These are phyloP conservation scores for Volucella inanis DNA, from an alignment of 2,888 invertebrate species.

Conservation along the genomic window DNA sequence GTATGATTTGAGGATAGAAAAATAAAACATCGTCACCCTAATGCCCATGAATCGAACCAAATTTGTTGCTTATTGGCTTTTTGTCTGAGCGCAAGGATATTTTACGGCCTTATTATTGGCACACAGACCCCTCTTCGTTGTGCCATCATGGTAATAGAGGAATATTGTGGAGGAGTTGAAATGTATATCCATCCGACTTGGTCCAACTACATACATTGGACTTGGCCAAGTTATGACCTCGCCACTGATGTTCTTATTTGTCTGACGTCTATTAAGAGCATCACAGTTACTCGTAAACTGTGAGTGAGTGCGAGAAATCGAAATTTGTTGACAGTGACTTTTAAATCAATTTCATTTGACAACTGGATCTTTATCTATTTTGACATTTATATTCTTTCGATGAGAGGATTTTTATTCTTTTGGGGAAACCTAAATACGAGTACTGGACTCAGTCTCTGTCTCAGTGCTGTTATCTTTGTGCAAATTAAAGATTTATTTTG, in stretches of 20 bases:
- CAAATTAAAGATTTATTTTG: conserved; percentile 21
- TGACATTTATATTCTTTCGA: conserved; percentile 3
- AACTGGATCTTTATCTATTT: conserved; percentile 7
- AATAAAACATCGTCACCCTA: conserved; percentile 34
- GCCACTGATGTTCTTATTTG: conserved; percentile 55
- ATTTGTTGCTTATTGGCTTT: conserved; percentile 66
- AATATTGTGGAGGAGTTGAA: conserved; percentile 3
- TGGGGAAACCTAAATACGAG: background rate
- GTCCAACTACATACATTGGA: too few relatives aligned
- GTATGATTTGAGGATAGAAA: background rate
- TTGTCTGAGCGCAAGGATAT: conserved; percentile 66
- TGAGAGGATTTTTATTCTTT: background rate
- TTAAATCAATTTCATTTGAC: conserved; percentile 57
- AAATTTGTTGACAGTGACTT: conserved; percentile 60
- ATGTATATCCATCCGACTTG: too few relatives aligned
- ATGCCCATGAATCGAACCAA: conserved; percentile 66
- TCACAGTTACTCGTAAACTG: conserved; percentile 23
- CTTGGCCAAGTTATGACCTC: conserved; percentile 50
- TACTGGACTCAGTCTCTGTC: too few relatives aligned
- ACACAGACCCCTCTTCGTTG: conserved; percentile 10
- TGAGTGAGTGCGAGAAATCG: conserved; percentile 42
- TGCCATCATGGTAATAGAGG: conserved; percentile 3
- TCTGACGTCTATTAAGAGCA: conserved; percentile 53
- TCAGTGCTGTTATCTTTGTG: background rate
- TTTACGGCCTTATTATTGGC: conserved; percentile 65